These are phyloP conservation scores for Cyaniris semiargus DNA, from an alignment of 2,888 invertebrate genomes.

Conservation along the genomic window DNA sequence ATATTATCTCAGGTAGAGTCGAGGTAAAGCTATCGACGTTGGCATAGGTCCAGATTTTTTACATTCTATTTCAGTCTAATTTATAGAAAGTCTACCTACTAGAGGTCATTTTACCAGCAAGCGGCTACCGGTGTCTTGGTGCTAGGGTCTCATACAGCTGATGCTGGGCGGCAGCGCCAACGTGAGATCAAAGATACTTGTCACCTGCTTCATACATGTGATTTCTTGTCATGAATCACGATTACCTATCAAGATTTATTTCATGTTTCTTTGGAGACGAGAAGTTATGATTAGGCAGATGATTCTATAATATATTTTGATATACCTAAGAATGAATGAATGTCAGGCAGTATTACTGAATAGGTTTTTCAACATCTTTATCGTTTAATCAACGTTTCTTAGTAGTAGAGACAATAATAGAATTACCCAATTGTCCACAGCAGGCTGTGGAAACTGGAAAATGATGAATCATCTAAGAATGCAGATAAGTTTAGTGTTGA, in stretches of 20 bases:
- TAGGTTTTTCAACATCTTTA: not conserved
- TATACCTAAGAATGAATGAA: not conserved
- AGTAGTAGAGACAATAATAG: not conserved
- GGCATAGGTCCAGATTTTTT: not conserved
- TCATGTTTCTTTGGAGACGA: not conserved
- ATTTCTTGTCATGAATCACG: not conserved
- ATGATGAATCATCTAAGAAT: not conserved
- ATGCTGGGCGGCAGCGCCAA: not conserved
- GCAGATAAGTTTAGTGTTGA: not conserved
- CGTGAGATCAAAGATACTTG: not conserved
- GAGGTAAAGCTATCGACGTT: not conserved
- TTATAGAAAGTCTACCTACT: not conserved
- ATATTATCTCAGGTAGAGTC: not conserved
- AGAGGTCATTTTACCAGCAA: not conserved
- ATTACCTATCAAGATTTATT: not conserved
- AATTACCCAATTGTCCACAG: not conserved
- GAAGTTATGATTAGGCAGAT: no score
- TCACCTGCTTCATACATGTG: not conserved
- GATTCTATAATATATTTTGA: not conserved
- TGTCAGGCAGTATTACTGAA: not conserved
- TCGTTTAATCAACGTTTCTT: not conserved
- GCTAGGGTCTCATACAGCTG: not conserved
- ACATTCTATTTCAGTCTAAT: conserved; percentile 11
- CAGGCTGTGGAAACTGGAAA: not conserved
- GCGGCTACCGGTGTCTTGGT: not conserved